A percentile compares a stretch with the other conserved stretches of the same genome.
phyloP scores from a whole-genome alignment of 2,797 vertebrate species.

The Lepus townsendii region DNA sequence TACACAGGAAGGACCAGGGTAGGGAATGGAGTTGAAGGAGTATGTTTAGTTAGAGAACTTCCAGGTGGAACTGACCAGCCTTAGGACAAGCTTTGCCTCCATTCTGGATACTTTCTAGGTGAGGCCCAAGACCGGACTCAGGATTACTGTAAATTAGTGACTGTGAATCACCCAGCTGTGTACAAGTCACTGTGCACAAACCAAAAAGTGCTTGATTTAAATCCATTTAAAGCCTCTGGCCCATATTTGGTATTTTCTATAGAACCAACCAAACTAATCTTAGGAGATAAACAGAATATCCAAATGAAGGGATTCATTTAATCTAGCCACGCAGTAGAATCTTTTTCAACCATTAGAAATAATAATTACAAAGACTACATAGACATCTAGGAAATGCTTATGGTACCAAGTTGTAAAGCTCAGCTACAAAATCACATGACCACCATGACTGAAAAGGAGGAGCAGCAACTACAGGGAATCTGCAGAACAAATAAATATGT shows the following conservation, averaged over 20 bases:
- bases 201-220: neutral
- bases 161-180: neutral
- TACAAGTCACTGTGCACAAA: neutral
- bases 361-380: conserved; percentile 7
- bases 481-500: neutral
- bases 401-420: conserved; percentile 20
- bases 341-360: conserved; percentile 52
- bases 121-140: neutral
- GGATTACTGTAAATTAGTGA: conserved; percentile 7
- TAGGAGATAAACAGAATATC: conserved; percentile 1
- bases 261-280: conserved; percentile 20
- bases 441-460: neutral
- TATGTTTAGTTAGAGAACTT: conserved; percentile 46
- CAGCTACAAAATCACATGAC: neutral
- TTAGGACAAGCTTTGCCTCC: neutral
- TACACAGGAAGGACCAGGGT: neutral
- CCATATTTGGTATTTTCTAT: conserved; percentile 29
- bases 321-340: neutral
- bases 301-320: neutral
- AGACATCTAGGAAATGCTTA: conserved; percentile 55
- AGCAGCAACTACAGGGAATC: conserved; percentile 18
- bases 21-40: neutral
- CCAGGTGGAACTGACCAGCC: neutral
- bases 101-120: neutral
- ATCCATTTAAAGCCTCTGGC: conserved; percentile 39